phyloP scores from a whole-genome alignment of 2,888 invertebrate species.

The Scaptomyza reducta region DNA sequence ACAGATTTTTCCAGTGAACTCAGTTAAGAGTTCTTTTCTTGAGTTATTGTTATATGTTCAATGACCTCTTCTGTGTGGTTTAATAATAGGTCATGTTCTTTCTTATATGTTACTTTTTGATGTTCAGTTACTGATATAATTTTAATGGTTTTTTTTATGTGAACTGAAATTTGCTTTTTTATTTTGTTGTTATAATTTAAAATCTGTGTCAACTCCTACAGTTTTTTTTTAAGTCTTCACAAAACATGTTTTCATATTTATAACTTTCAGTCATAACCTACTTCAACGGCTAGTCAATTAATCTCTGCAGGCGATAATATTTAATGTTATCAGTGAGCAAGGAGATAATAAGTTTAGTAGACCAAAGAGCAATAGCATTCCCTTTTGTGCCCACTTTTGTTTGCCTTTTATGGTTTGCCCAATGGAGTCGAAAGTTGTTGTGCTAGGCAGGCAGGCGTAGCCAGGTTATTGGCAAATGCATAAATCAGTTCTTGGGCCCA shows the following conservation, averaged over 20 bases:
- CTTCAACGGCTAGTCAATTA: conserved; percentile 6
- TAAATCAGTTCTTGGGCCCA: conserved; percentile 47
- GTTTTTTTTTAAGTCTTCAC: background rate
- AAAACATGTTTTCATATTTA: background rate
- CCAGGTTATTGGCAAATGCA: conserved; percentile 5
- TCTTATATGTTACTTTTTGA: background rate
- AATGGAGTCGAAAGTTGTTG: conserved; percentile 35
- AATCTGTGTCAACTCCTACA: background rate
- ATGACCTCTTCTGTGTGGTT: background rate
- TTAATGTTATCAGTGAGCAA: conserved; percentile 8
- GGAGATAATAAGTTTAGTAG: conserved; percentile 1
- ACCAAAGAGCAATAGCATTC: conserved; percentile 24
- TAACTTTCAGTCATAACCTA: conserved; percentile 13
- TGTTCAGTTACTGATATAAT: background rate
- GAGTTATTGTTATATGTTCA: background rate
- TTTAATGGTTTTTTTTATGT: background rate
- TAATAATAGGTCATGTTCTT: background rate
- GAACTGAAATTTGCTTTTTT: background rate
- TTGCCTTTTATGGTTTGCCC: conserved; percentile 40
- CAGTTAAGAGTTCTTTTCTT: background rate
- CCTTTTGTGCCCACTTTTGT: conserved; percentile 43
- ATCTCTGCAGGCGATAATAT: background rate
- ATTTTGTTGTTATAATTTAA: background rate
- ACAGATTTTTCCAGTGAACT: background rate
- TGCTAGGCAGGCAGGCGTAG: conserved; percentile 35